A percentile compares a stretch with the other conserved stretches of the same genome.
phyloP scores from a whole-genome alignment of 2,113 vertebrate genomes.

The Pogonocichla stellata region DNA sequence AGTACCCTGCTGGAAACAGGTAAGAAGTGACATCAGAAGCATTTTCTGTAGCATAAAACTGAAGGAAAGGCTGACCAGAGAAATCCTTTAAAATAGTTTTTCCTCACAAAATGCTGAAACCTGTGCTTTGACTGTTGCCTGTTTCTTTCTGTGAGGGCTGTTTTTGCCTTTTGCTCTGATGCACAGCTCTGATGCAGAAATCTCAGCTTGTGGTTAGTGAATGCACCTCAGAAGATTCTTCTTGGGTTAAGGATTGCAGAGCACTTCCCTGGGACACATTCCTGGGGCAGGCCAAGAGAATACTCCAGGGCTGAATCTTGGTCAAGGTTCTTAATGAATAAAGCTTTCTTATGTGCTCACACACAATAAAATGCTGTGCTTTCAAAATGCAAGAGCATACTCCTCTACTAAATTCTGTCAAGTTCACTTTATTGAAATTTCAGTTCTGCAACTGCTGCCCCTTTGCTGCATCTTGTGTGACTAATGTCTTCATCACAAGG shows the following conservation, averaged over 20 bases:
- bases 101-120: neutral
- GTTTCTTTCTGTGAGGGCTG: neutral
- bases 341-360: neutral
- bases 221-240: neutral
- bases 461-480: neutral
- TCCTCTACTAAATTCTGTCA: neutral
- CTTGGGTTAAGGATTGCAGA: neutral
- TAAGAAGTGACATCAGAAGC: constrained; percentile 37
- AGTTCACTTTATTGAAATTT: neutral
- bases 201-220: neutral
- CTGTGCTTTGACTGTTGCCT: neutral
- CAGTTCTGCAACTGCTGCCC: neutral
- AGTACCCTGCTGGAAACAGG: constrained; percentile 81
- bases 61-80: neutral
- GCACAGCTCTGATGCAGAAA: neutral
- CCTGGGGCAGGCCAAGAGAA: neutral
- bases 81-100: neutral
- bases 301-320: neutral
- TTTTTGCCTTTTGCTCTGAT: neutral
- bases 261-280: neutral
- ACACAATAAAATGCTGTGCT: neutral
- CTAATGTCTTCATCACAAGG: neutral
- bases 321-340: neutral
- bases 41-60: neutral
- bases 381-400: neutral